Percentiles rank a stretch among this genome's conserved stretches.
phyloP scores from a whole-genome alignment of 2,113 vertebrate species.

The Oncorhynchus nerka region DNA sequence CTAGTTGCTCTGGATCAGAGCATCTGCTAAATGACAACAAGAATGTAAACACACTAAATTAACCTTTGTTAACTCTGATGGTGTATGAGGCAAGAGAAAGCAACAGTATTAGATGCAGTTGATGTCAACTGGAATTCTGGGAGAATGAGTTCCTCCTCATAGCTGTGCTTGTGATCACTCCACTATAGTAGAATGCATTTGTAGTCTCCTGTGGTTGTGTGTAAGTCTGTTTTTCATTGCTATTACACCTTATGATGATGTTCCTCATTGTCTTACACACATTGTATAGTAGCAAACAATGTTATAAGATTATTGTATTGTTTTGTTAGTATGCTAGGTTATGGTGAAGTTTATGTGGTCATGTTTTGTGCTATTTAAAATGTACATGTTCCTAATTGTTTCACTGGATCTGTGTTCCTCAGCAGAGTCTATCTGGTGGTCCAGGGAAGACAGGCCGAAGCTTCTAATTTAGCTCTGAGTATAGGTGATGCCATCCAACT shows the following conservation, averaged over 20 bases:
- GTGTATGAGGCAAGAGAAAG: not conserved
- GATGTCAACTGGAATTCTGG: not conserved
- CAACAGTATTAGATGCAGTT: not conserved
- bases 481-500: slow-evolving; percentile 90
- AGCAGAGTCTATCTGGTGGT: slow-evolving; percentile 93
- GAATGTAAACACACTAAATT: not conserved
- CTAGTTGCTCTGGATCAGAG: no score
- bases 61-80: no score
- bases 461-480: slow-evolving; percentile 90
- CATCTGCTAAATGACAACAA: not conserved
- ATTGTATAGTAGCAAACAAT: not conserved
- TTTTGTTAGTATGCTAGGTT: not conserved
- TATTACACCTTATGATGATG: not conserved
- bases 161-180: not conserved
- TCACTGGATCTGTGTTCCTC: slow-evolving; percentile 44
- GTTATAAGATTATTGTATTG: not conserved
- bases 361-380: not conserved
- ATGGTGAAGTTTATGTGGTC: not conserved
- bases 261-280: not conserved
- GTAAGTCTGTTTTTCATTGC: not conserved
- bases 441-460: slow-evolving; percentile 91
- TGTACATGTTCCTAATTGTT: slow-evolving; percentile 22
- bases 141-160: not conserved
- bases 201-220: not conserved
- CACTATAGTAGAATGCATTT: not conserved